phyloP scores from a whole-genome alignment of 2,113 vertebrate species.

The Turdus rufiventris region DNA sequence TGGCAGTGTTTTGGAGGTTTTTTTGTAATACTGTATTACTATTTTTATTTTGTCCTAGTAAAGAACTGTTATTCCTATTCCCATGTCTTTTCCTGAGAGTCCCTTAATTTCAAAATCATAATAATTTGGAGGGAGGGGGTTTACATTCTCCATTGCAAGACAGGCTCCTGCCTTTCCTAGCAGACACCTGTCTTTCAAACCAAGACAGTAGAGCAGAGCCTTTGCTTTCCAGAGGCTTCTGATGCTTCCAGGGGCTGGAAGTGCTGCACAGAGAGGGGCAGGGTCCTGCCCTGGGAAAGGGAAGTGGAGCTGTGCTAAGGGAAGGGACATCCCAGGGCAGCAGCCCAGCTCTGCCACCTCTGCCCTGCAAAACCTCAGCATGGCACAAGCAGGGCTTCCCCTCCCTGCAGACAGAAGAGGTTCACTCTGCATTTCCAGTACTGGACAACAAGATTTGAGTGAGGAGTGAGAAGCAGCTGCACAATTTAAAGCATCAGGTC shows the following conservation, averaged over 20 bases:
- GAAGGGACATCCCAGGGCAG: neutral
- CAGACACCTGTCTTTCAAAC: too few relatives aligned
- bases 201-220: too few relatives aligned
- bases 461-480: neutral
- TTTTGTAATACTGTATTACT: too few relatives aligned
- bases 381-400: neutral
- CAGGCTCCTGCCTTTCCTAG: too few relatives aligned
- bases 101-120: too few relatives aligned
- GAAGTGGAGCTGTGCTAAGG: neutral
- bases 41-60: too few relatives aligned
- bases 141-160: too few relatives aligned
- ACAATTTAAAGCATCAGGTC: neutral
- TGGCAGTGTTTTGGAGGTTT: too few relatives aligned
- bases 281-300: neutral
- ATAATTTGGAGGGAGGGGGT: too few relatives aligned
- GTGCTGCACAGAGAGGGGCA: accelerated
- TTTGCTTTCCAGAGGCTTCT: accelerated
- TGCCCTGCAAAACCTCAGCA: neutral
- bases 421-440: neutral
- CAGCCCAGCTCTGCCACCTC: neutral
- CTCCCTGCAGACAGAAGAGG: accelerated
- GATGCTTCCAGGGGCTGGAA: neutral
- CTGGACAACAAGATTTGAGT: neutral
- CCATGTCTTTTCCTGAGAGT: too few relatives aligned
- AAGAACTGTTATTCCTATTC: too few relatives aligned